These are phyloP conservation scores for Drosophila kanekoi DNA, from an alignment of 2,888 invertebrate species.

Conservation along the genomic window DNA sequence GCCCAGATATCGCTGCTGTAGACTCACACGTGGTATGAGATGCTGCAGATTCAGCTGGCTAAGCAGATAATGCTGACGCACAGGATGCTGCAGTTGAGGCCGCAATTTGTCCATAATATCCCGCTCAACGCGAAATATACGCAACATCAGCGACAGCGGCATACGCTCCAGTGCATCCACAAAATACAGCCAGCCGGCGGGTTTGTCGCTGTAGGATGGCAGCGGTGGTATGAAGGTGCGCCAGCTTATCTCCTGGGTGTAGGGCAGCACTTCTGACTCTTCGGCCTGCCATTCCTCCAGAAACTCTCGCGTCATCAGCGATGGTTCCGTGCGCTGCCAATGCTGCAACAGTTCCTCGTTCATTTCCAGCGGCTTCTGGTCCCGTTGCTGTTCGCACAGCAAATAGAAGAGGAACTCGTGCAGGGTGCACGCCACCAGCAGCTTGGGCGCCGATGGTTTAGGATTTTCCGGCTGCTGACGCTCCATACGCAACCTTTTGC, in stretches of 20 bases:
- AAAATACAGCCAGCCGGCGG: conserved; percentile 89
- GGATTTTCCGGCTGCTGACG: conserved; percentile 1
- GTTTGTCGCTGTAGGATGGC: conserved; percentile 87
- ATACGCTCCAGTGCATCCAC: conserved; percentile 89
- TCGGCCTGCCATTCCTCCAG: conserved; percentile 85
- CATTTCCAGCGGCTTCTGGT: conserved; percentile 67
- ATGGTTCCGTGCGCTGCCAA: conserved; percentile 82
- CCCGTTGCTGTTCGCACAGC: conserved; percentile 87
- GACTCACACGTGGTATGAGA: conserved; percentile 72
- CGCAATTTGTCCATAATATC: conserved; percentile 86
- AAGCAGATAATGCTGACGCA: conserved; percentile 88
- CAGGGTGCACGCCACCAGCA: conserved; percentile 88
- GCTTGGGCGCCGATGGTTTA: conserved; percentile 85
- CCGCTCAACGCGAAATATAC: conserved; percentile 87
- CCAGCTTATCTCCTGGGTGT: conserved; percentile 87
- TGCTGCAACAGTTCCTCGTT: conserved; percentile 63
- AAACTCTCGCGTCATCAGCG: conserved; percentile 82
- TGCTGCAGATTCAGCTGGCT: conserved; percentile 85
- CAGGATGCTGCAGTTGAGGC: conserved; percentile 88
- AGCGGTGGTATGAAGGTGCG: conserved; percentile 90
- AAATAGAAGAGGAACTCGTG: conserved; percentile 90
- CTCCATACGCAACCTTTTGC: conserved; percentile 11
- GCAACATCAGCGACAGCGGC: conserved; percentile 90
- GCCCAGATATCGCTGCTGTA: conserved; percentile 79
- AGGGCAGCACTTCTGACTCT: conserved; percentile 80